Evolutionary conservation across 2,888 invertebrate species (phyloP), one percentile per base, ranked within the genome.

Genomic region (Oscheius sp.): DNA sequence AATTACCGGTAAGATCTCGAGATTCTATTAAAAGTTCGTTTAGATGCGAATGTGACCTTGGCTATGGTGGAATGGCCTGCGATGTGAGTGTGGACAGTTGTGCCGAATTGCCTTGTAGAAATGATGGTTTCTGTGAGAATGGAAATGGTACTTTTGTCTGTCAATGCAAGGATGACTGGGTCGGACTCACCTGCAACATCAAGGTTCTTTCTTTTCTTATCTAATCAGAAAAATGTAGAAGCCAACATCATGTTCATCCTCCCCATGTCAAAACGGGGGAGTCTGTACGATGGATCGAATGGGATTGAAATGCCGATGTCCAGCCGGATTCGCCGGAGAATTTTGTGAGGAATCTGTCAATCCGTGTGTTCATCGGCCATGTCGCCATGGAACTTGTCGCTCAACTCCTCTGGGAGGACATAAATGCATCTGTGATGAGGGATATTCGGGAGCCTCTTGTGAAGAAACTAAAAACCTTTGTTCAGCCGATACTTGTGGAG

Each of bases 11-110:
- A 37, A 46, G 67, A 42, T n/a, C 25, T 37, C 25, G 1, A 23
- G 3, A 6, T 45, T 45, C 46, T 58, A 20, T 31, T 17, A 15
- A 65, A 31, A 15, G 17, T 27, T n/a, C 25, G 48, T 78, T 69
- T 68, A 74, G 72, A 42, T 84, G 84, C 66, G 57, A 74, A 0
- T 84, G 83, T 55, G 75, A 80, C 45, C 29, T 42, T 12, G 81
- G 82, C 20, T 83, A 74, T 34, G 42, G 42, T 8, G 83, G 83
- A 15, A 50, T 72, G 0, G 34, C 53, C 3, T 83, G 83, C 66
- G 75, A 80, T 25, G 46, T 70, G 31, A 46, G 71, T 3, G 34
- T 68, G 8, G 80, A 82, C 45, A 70, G 74, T 20, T 82, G 82
- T 48, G 65, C 69, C 61, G 72, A 74, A 29, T 29, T 55, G 8